These are phyloP conservation scores for Augochlora pura DNA, from an alignment of 1,140 invertebrate genomes.

Conservation along the genomic window DNA sequence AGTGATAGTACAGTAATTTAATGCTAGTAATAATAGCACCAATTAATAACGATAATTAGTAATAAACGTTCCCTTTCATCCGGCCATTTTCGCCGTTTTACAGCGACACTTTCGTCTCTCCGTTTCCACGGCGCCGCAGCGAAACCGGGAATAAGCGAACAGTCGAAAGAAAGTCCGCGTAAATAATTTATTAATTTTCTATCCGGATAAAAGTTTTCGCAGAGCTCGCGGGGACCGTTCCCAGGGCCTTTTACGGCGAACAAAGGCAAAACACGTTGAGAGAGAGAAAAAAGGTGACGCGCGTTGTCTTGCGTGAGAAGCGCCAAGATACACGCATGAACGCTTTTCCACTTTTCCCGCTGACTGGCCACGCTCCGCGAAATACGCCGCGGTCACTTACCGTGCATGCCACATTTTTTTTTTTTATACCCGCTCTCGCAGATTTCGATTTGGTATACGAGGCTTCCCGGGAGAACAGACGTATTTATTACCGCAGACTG, in stretches of 20 bases:
- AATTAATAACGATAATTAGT: too few relatives aligned
- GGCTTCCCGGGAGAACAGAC: not conserved
- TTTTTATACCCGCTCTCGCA: not conserved
- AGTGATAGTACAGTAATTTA: too few relatives aligned
- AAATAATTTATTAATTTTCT: not conserved
- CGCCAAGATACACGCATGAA: not conserved
- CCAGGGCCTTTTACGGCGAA: not conserved
- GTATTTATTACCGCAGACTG: not conserved
- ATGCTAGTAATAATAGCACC: too few relatives aligned
- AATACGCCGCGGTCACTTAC: constrained; percentile 4
- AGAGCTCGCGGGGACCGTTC: not conserved
- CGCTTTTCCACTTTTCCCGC: constrained; percentile 30
- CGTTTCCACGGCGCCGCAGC: too few relatives aligned
- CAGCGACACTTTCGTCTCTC: too few relatives aligned
- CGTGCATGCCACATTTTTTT: constrained; percentile 17
- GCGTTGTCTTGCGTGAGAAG: not conserved
- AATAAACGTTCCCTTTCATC: too few relatives aligned
- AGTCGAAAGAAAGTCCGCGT: too few relatives aligned
- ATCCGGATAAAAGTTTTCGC: not conserved
- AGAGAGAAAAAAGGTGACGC: not conserved
- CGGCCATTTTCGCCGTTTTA: too few relatives aligned
- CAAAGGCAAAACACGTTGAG: too few relatives aligned
- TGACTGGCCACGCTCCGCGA: not conserved
- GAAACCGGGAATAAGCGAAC: too few relatives aligned
- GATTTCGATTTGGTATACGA: not conserved